Evolutionary conservation across 2,888 invertebrate genomes (phyloP).

Genomic region (Cosmorhoe ocellata): DNA sequence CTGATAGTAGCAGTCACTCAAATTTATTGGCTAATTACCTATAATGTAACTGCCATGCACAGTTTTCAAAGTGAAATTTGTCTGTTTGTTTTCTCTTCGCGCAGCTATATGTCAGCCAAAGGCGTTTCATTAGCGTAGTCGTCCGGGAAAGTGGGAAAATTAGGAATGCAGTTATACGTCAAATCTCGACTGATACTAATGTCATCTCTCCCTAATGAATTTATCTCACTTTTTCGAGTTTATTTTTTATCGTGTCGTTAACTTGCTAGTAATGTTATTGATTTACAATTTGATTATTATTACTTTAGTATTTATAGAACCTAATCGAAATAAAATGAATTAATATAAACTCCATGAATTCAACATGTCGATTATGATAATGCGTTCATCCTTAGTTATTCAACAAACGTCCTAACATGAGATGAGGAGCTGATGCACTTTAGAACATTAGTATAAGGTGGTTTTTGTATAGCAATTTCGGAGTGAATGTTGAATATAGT

Average conservation of each 20-base stretch:
- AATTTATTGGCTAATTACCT: constrained; percentile 16
- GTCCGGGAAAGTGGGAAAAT: constrained; percentile 31
- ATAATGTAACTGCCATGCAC: too few relatives aligned
- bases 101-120: constrained; percentile 40
- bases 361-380: constrained; percentile 24
- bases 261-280: too few relatives aligned
- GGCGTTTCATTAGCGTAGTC: constrained; percentile 55
- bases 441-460: constrained; percentile 8
- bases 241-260: too few relatives aligned
- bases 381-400: constrained; percentile 21
- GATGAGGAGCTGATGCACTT: constrained; percentile 7
- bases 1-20: too few relatives aligned
- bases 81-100: constrained; percentile 24
- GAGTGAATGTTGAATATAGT: constrained; percentile 5
- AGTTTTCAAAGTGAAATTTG: constrained; percentile 22
- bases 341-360: constrained; percentile 19
- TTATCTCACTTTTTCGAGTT: too few relatives aligned
- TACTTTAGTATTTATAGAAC: too few relatives aligned
- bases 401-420: constrained; percentile 7
- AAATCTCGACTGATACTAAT: too few relatives aligned
- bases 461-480: constrained; percentile 8
- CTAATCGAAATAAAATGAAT: constrained; percentile 9
- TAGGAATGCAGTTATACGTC: too few relatives aligned
- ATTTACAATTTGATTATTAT: too few relatives aligned
- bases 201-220: too few relatives aligned